phyloP scores from a whole-genome alignment of 2,888 invertebrate species.

The Linnaemya tessellans region DNA sequence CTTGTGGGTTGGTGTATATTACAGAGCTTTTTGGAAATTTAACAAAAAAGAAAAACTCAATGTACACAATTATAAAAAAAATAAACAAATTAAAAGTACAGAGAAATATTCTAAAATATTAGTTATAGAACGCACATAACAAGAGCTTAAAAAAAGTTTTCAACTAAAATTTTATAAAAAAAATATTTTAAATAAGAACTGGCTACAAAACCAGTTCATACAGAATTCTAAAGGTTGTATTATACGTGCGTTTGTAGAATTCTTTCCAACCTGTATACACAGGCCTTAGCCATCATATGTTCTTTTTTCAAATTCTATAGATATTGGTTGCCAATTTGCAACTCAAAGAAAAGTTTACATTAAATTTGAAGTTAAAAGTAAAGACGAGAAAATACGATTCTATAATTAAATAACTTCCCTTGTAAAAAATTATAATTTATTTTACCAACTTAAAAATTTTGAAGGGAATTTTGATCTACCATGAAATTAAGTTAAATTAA shows the following conservation, averaged over 20 bases:
- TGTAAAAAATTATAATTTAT: constrained; percentile 27
- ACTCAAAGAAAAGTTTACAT: background rate
- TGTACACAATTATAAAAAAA: constrained; percentile 31
- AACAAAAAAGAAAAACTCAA: constrained; percentile 36
- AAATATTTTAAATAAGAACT: background rate
- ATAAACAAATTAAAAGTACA: constrained; percentile 10
- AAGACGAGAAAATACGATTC: background rate
- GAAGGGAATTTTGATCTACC: constrained; percentile 26
- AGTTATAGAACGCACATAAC: background rate
- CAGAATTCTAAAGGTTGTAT: background rate
- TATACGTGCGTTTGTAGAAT: background rate
- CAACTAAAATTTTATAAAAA: background rate
- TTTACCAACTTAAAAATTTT: constrained; percentile 10
- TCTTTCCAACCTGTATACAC: background rate
- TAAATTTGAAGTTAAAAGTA: constrained; percentile 7
- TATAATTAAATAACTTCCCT: constrained; percentile 9
- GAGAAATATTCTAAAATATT: background rate
- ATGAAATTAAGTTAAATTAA: constrained; percentile 27
- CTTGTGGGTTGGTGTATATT: constrained; percentile 46
- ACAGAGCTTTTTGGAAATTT: constrained; percentile 34
- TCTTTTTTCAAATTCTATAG: constrained; percentile 14
- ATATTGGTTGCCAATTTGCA: constrained; percentile 19
- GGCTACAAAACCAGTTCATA: no score
- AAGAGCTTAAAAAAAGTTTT: background rate
- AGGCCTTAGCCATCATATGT: background rate